Evolutionary conservation across 2,888 invertebrate species (phyloP).

Genomic region (Agrochola litura): DNA sequence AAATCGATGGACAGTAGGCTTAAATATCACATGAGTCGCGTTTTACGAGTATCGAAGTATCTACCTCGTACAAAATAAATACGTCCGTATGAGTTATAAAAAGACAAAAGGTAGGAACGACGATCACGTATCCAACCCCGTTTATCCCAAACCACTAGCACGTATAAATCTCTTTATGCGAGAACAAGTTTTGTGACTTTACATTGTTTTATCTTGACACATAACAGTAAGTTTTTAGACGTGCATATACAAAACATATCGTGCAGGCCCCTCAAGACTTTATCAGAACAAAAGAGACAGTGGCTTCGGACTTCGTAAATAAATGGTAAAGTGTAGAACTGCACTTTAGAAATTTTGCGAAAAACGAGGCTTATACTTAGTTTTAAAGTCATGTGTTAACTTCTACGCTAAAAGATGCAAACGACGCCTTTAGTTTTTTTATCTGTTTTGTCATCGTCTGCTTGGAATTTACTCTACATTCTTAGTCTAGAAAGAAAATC

Average conservation of each 20-base stretch:
- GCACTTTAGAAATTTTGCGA: conserved; percentile 28
- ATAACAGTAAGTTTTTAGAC: conserved; percentile 51
- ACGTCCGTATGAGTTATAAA: conserved; percentile 55
- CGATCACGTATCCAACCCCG: conserved; percentile 59
- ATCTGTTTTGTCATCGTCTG: not conserved
- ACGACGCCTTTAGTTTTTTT: conserved; percentile 4
- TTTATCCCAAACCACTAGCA: conserved; percentile 60
- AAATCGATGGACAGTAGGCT: conserved; percentile 62
- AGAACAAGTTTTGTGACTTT: conserved; percentile 60
- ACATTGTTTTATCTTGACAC: conserved; percentile 56
- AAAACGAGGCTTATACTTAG: conserved; percentile 8
- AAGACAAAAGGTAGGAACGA: conserved; percentile 56
- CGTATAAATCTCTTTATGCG: conserved; percentile 63
- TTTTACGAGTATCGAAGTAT: conserved; percentile 62
- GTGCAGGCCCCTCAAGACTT: conserved; percentile 28
- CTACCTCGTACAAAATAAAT: conserved; percentile 59
- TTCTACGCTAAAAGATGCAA: conserved; percentile 12
- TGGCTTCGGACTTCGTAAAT: conserved; percentile 7
- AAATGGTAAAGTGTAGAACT: conserved; percentile 23
- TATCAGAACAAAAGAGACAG: conserved; percentile 20
- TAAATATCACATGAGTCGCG: conserved; percentile 59
- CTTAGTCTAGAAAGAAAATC: not conserved
- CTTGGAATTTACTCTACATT: not conserved
- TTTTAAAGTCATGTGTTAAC: conserved; percentile 11
- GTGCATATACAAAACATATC: conserved; percentile 38